Evolutionary conservation across 2,797 vertebrate genomes (phyloP).

Genomic region (Lacerta agilis): DNA sequence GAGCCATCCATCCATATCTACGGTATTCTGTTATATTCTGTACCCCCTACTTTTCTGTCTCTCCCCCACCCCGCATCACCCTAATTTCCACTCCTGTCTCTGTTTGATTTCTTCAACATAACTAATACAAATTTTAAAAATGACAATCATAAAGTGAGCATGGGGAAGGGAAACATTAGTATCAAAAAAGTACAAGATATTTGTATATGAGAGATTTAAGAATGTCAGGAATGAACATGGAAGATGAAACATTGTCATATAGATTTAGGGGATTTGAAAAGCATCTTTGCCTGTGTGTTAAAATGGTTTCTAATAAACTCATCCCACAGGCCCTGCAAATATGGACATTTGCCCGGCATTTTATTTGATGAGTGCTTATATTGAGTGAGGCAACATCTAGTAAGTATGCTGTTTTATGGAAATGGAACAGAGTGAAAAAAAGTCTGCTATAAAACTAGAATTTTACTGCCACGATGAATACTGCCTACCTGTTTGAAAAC

Average conservation of each 20-base stretch:
- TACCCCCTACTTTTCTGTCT: too few species aligned
- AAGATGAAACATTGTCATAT: not conserved
- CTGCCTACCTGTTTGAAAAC: not conserved
- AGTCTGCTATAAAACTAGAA: not conserved
- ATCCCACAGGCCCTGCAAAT: conserved; percentile 1
- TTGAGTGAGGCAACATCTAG: not conserved
- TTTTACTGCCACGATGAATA: not conserved
- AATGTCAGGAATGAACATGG: not conserved
- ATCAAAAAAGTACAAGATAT: not conserved
- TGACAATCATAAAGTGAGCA: not conserved
- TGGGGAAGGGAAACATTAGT: not conserved
- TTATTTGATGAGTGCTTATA: not conserved
- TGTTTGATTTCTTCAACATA: not conserved
- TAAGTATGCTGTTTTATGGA: not conserved
- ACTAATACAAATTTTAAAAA: not conserved
- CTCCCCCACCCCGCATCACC: too few species aligned
- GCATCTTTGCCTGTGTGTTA: conserved; percentile 31
- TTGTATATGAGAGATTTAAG: not conserved
- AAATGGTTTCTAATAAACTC: not conserved
- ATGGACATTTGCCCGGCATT: not conserved
- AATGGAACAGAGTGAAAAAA: too few species aligned
- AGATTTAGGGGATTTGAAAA: conserved; percentile 8
- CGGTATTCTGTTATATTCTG: too few species aligned
- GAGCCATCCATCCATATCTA: too few species aligned
- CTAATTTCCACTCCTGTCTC: too few species aligned